Evolutionary conservation across 2,797 vertebrate species (phyloP).

Genomic region (Selene dorsalis): DNA sequence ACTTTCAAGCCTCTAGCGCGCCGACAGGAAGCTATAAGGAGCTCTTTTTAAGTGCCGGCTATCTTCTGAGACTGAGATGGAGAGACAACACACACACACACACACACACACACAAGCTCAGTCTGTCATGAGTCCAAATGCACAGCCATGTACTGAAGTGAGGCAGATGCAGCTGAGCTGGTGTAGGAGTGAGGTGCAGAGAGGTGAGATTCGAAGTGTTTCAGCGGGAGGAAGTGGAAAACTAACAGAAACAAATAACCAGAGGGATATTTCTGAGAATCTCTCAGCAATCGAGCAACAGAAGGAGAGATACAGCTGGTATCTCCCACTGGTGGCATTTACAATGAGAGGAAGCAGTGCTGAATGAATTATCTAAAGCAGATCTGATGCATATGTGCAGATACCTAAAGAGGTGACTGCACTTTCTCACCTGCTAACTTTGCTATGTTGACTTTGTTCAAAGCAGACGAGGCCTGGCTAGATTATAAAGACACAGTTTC

Average conservation of each 20-base stretch:
- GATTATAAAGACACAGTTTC: not conserved
- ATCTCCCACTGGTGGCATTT: not conserved
- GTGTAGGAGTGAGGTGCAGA: constrained; percentile 38
- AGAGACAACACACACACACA: constrained; percentile 29
- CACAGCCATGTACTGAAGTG: constrained; percentile 13
- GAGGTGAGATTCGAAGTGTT: constrained; percentile 37
- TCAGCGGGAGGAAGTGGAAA: constrained; percentile 3
- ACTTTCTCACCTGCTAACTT: not conserved
- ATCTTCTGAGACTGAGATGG: constrained; percentile 47
- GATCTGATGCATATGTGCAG: not conserved
- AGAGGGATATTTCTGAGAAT: constrained; percentile 14
- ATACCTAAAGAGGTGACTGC: not conserved
- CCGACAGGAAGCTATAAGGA: constrained; percentile 50
- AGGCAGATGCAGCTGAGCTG: constrained; percentile 31
- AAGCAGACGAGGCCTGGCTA: not conserved
- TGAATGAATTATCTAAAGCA: not conserved
- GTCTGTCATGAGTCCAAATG: constrained; percentile 42
- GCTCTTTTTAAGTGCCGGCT: constrained; percentile 52
- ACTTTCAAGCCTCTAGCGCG: constrained; percentile 60
- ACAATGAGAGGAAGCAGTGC: not conserved
- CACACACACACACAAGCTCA: not conserved
- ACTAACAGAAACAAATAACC: constrained; percentile 32
- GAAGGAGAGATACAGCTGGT: not conserved
- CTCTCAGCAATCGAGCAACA: constrained; percentile 9
- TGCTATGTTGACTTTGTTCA: not conserved